Base-by-base conservation (phyloP, 2,888 invertebrate species). In the Diabrotica balteata region DNA sequence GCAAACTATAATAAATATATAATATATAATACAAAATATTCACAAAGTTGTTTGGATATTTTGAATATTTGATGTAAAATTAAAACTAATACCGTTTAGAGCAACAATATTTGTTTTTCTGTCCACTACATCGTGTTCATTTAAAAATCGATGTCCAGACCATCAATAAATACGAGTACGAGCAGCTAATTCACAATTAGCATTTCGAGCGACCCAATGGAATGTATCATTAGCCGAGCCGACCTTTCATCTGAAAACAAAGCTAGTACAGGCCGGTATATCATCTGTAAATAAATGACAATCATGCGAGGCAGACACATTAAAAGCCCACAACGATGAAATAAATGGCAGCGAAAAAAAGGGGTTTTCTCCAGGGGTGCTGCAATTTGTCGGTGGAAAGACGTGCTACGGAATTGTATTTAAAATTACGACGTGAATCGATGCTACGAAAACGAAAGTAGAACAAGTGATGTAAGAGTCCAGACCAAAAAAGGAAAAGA, bases 231-330 rank as follows among this genome's bases (percentile, higher is more conserved):
- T 53, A 9, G 47, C 10, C 32, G 32, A 4, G 4, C 10, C n/a
- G 8, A 53, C 53, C 7, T 53, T 70, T 73, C 47, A 9, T 47
- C 10, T 47, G 47, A 47, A 10, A 47, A 47, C 47, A 6, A 8
- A 47, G 10, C 47, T 10, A 10, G 47, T 47, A 4, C 8, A 8
- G 47, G 47, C 6, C 6, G 47, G 47, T 47, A 57, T 17, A 55
- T n/a, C 7, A 44, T 55, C 55, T 10, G 55, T 44, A 44, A 55
- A 57, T 57, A 45, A n/a, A 57, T 44, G 55, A 57, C 55, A 45
- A 57, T 57, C 44, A 11, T 6, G 43, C 44, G 44, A 57, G 55
- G 55, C 55, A 57, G 55, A 45, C 55, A 45, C 55, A 57, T 57
- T 45, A 44, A 57, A 57, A 17, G 45, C 55, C 44, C 7, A 43